These are phyloP conservation scores for Eueides isabella DNA, from an alignment of 1,140 invertebrate species.

Conservation along the genomic window DNA sequence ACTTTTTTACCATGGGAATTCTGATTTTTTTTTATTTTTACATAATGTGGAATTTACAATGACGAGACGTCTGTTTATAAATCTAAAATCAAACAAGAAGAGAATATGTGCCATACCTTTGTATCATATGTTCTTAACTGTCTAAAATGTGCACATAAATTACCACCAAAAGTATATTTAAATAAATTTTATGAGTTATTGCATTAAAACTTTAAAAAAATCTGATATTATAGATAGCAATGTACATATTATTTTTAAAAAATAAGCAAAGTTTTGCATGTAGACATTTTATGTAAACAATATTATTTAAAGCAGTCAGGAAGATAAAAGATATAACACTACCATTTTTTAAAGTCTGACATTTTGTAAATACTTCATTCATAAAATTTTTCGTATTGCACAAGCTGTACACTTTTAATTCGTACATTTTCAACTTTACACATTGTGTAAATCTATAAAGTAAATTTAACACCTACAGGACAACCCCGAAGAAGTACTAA, in stretches of 20 bases:
- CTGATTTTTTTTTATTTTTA: no score
- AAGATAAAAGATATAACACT: conserved; percentile 6
- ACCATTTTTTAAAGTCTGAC: not conserved
- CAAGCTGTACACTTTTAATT: not conserved
- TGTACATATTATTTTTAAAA: conserved; percentile 3
- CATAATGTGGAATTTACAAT: no score
- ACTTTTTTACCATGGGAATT: no score
- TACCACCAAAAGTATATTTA: not conserved
- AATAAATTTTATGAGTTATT: not conserved
- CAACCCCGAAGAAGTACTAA: no score
- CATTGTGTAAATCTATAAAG: no score
- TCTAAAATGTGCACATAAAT: no score
- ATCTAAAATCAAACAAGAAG: no score
- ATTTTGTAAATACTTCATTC: conserved; percentile 17
- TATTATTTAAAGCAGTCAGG: not conserved
- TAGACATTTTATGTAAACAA: conserved; percentile 10
- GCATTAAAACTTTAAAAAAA: no score
- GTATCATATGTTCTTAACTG: no score
- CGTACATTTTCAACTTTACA: not conserved
- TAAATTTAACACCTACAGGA: no score
- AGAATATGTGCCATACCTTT: no score
- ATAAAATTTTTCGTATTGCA: conserved; percentile 1
- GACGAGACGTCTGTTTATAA: no score
- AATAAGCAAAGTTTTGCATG: not conserved
- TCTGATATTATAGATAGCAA: not conserved